Percentiles rank a stretch among this genome's conserved stretches.
phyloP scores from a whole-genome alignment of 2,113 vertebrate genomes.

The Phrynocephalus versicolor region DNA sequence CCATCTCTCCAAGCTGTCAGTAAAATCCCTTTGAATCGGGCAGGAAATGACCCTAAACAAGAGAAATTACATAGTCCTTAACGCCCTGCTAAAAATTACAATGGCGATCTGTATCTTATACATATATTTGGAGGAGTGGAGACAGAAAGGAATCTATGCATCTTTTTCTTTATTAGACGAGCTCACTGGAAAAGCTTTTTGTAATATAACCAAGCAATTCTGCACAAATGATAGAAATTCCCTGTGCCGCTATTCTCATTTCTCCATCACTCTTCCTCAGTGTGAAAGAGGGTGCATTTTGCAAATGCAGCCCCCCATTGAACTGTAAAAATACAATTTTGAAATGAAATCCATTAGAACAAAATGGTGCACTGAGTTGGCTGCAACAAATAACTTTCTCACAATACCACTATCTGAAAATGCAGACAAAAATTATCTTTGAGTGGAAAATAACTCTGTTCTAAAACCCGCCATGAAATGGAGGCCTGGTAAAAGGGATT shows the following conservation, averaged over 20 bases:
- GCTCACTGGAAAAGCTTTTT: background rate
- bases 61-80: background rate
- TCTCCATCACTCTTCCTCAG: background rate
- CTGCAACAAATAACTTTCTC: background rate
- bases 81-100: background rate
- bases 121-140: background rate
- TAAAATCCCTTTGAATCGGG: background rate
- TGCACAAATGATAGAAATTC: background rate
- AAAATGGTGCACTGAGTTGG: background rate
- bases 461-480: background rate
- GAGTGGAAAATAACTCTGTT: background rate
- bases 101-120: conserved; percentile 64
- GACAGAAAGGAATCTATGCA: conserved; percentile 4
- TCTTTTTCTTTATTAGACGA: conserved; percentile 18
- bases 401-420: conserved; percentile 2
- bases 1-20: background rate
- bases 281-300: background rate
- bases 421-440: background rate
- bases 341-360: background rate
- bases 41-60: background rate
- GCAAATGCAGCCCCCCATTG: background rate
- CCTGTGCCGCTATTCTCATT: background rate
- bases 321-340: background rate
- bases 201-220: conserved; percentile 39
- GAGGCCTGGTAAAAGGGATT: background rate